Evolutionary conservation across 2,888 invertebrate species (phyloP).

Genomic region (Chymomyza fuscimana): DNA sequence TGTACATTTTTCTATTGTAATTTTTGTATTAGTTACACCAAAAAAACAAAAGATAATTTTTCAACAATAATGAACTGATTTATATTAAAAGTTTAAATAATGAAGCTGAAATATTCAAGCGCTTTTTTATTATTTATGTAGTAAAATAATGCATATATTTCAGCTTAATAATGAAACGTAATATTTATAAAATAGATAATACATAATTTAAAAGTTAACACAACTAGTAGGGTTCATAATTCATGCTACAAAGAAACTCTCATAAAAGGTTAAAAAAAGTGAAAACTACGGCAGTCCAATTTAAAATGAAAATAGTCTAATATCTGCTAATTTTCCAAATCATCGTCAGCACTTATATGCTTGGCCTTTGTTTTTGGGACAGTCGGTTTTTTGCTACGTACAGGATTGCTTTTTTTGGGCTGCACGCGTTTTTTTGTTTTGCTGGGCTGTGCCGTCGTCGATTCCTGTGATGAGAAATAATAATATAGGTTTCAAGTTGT

Average conservation of each 20-base stretch:
- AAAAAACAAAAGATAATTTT: background rate
- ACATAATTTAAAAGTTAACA: background rate
- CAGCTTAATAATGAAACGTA: background rate
- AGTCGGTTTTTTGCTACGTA: slow-evolving; percentile 42
- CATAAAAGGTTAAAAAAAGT: background rate
- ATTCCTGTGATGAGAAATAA: no score
- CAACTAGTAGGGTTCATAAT: background rate
- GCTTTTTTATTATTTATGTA: background rate
- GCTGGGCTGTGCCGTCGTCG: no score
- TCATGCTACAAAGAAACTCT: background rate
- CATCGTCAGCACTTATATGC: slow-evolving; percentile 30
- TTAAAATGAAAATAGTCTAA: background rate
- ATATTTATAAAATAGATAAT: background rate
- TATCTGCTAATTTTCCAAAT: background rate
- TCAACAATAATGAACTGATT: slow-evolving; percentile 7
- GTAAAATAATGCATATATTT: background rate
- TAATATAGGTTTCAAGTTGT: no score
- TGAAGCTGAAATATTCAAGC: background rate
- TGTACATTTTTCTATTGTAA: slow-evolving; percentile 7
- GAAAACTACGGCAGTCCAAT: background rate
- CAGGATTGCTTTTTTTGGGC: slow-evolving; percentile 24
- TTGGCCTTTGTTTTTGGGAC: slow-evolving; percentile 29
- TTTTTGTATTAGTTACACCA: background rate
- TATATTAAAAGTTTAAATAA: slow-evolving; percentile 1
- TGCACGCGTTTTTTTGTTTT: slow-evolving; percentile 33